phyloP scores from a whole-genome alignment of 2,113 vertebrate species.

The Mus musculus region GRCm39 chr2:158414001-158414500 shows the following conservation, averaged over 20 bases:
- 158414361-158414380: not conserved
- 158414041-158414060: not conserved
- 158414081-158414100: not conserved
- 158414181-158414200: not conserved
- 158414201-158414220: not conserved
- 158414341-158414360: not conserved
- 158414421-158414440: not conserved
- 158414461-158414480: not conserved
- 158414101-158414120: not conserved
- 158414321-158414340: not conserved
- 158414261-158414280: not conserved
- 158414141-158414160: conserved; percentile 32
- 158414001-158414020: not conserved
- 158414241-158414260: not conserved
- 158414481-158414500: not conserved
- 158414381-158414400: not conserved
- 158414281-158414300: not conserved
- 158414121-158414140: not conserved
- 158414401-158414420: not conserved
- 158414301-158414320: not conserved
- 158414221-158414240: not conserved
- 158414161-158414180: not conserved
- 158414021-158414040: not conserved
- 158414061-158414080: not conserved
- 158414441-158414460: not conserved